Base-by-base conservation (phyloP, 2,113 vertebrate species). In the Sylvia atricapilla region DNA sequence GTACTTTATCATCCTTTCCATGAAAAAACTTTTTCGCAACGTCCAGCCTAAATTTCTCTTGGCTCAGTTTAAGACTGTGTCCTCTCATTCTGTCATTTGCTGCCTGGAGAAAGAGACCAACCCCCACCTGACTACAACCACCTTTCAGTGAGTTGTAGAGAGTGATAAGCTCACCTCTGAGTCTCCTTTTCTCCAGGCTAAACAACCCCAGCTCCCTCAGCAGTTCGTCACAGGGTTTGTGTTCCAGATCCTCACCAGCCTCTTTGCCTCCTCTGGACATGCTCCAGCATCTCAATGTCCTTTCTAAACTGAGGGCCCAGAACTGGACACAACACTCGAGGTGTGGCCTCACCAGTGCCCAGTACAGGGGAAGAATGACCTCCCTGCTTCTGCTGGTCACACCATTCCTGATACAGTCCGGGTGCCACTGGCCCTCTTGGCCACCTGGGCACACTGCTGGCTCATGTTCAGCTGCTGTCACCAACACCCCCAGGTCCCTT, bases 231-330 rank as follows among this genome's bases (percentile, higher is more conserved):
- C 13, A 41, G 11, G 37, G 13, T 1, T 41, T 63, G 60, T 63
- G 60, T 19, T 63, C 60, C 60, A 10, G 41, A 17, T 12, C 60
- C 60, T 41, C 60, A 15, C 39, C 39, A 41, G 9, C 39, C 37
- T 63, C 4, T 4, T 63, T 63, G 25, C 13, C 37, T 62, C 25
- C 25, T 63, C 37, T 62, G 27, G 25, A 30, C 0, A 0, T 1
- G 3, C 18, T 63, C 25, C 39, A 41, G 59, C 0, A 0, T 39
- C 25, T 39, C 37, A 28, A 28, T 0, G 11, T 27, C 35, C 59
- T 41, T 28, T 25, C 59, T 13, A 13, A 62, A 62, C 59, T 62
- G 37, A 41, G 37, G 59, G 37, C 2, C 25, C 59, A 62, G 37
- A 62, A 10, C 59, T 62, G 59, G 59, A 28, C 59, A 20, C 25